Conservation (phyloP, 2,113 vertebrate species). For the Cynocephalus volans region DNA sequence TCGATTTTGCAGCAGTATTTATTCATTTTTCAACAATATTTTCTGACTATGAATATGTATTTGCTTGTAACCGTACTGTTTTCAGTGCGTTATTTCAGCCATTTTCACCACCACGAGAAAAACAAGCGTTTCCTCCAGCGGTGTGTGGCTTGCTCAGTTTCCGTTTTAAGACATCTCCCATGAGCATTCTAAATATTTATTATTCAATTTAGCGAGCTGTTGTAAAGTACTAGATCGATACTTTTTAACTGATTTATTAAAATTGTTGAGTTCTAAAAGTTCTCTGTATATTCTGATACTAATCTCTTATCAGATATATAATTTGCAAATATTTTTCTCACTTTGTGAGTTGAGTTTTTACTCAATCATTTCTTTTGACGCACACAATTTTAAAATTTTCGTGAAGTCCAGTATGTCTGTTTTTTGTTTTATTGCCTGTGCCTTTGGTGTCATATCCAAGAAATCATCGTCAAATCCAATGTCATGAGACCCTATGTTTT, state of each 20-base stretch:
- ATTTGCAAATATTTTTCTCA: background rate
- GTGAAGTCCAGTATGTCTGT: background rate
- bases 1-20: background rate
- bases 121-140: background rate
- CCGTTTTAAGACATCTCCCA: background rate
- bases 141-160: background rate
- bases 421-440: background rate
- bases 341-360: background rate
- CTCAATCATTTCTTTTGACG: background rate
- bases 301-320: background rate
- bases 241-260: no score
- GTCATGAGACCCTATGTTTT: background rate
- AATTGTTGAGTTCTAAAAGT: background rate
- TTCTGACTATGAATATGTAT: background rate
- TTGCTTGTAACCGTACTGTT: background rate
- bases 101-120: background rate
- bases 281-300: background rate
- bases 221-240: background rate
- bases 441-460: background rate
- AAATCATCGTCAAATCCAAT: background rate
- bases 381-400: background rate
- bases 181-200: slow-evolving; percentile 23
- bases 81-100: background rate
- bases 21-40: background rate
- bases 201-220: background rate